phyloP scores from a whole-genome alignment of 2,113 vertebrate species.

The Neodon shergylaensis region DNA sequence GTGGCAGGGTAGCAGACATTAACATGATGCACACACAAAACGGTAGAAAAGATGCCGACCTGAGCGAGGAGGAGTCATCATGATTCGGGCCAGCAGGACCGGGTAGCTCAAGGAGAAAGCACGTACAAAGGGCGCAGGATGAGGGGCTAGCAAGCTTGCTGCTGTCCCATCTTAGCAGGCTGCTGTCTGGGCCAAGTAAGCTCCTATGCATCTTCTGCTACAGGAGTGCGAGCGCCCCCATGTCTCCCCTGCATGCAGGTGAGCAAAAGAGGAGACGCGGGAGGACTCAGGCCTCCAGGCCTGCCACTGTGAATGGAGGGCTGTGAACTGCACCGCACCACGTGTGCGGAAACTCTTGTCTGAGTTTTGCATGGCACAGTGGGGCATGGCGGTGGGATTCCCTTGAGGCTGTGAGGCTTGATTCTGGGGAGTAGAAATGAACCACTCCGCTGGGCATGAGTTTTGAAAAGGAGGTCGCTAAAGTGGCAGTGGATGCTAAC shows the following conservation, averaged over 20 bases:
- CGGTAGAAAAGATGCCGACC: background rate
- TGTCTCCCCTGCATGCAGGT: background rate
- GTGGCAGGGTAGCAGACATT: too few relatives aligned
- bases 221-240: background rate
- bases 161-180: background rate
- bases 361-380: background rate
- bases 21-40: too few relatives aligned
- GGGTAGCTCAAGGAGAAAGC: background rate
- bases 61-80: background rate
- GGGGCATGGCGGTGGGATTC: background rate
- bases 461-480: background rate
- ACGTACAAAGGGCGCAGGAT: background rate
- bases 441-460: background rate
- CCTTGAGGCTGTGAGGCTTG: background rate
- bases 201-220: background rate
- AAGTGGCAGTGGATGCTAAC: background rate
- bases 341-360: accelerated
- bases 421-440: background rate
- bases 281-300: background rate
- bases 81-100: background rate
- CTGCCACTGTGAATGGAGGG: background rate
- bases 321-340: background rate
- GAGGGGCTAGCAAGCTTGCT: background rate
- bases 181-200: background rate
- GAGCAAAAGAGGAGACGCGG: background rate